These are phyloP conservation scores for Sitodiplosis mosellana DNA, from an alignment of 1,140 invertebrate species.

Conservation along the genomic window DNA sequence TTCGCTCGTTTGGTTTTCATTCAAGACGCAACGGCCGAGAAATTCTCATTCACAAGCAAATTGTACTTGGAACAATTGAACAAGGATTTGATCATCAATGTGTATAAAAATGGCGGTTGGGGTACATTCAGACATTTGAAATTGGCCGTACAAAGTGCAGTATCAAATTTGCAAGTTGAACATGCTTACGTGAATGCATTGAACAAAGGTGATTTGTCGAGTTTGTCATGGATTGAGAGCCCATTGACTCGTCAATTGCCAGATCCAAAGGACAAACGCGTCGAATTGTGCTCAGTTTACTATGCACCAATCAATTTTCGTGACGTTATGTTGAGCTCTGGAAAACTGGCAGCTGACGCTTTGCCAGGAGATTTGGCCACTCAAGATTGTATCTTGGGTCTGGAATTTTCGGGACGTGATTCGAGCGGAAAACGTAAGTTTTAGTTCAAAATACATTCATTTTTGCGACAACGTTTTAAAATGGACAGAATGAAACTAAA, in stretches of 20 bases:
- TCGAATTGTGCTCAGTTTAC: constrained; percentile 67
- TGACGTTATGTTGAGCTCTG: constrained; percentile 92
- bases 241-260: constrained; percentile 43
- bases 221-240: constrained; percentile 87
- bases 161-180: constrained; percentile 47
- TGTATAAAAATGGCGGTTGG: constrained; percentile 59
- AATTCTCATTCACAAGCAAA: constrained; percentile 35
- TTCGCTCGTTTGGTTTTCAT: constrained; percentile 51
- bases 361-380: constrained; percentile 68
- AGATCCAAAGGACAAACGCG: constrained; percentile 9
- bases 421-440: constrained; percentile 62
- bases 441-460: too few species aligned
- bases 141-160: constrained; percentile 36
- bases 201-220: constrained; percentile 76
- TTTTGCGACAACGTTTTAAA: too few species aligned
- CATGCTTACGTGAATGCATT: constrained; percentile 88
- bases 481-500: too few species aligned
- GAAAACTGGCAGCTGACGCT: constrained; percentile 87
- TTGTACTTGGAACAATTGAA: constrained; percentile 42
- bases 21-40: constrained; percentile 37
- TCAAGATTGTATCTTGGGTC: constrained; percentile 82
- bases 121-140: constrained; percentile 66
- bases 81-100: constrained; percentile 69
- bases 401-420: constrained; percentile 80
- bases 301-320: constrained; percentile 93